phyloP scores from a whole-genome alignment of 2,113 vertebrate species.

The Helogale parvula region DNA sequence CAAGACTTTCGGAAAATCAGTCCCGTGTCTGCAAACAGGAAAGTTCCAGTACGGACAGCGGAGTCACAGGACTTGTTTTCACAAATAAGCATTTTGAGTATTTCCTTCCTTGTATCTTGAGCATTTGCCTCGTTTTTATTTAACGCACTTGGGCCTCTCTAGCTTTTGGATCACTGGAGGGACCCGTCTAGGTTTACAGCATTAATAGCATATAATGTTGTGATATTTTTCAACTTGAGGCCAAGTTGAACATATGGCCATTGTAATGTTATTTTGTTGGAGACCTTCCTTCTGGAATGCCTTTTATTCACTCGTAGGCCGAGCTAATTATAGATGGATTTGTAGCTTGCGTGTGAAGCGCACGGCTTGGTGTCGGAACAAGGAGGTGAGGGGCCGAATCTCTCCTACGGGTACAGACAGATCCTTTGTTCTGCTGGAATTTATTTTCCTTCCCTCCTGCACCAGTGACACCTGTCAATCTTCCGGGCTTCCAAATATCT shows the following conservation, averaged over 20 bases:
- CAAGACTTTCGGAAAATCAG: not conserved
- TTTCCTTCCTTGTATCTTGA: not conserved
- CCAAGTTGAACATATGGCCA: slow-evolving; percentile 74
- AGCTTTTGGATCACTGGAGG: slow-evolving; percentile 28
- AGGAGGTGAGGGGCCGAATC: not conserved
- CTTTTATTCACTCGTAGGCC: slow-evolving; percentile 62
- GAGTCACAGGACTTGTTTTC: not conserved
- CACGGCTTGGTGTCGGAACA: not conserved
- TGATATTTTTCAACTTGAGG: slow-evolving; percentile 52
- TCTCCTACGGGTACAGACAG: not conserved
- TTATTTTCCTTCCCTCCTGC: not conserved
- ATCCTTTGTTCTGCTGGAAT: not conserved
- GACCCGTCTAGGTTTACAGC: slow-evolving; percentile 47
- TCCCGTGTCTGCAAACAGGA: not conserved
- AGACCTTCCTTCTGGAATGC: slow-evolving; percentile 56
- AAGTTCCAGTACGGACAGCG: not conserved
- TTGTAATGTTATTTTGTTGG: slow-evolving; percentile 49
- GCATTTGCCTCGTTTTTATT: not conserved
- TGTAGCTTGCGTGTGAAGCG: slow-evolving; percentile 29
- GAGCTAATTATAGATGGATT: slow-evolving; percentile 66
- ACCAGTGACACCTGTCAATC: not conserved
- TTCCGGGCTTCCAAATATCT: not conserved
- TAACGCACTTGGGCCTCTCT: not conserved
- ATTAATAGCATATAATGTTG: not conserved
- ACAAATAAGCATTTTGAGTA: not conserved